Evolutionary conservation across 2,888 invertebrate genomes (phyloP).

Genomic region (Sicus ferrugineus): DNA sequence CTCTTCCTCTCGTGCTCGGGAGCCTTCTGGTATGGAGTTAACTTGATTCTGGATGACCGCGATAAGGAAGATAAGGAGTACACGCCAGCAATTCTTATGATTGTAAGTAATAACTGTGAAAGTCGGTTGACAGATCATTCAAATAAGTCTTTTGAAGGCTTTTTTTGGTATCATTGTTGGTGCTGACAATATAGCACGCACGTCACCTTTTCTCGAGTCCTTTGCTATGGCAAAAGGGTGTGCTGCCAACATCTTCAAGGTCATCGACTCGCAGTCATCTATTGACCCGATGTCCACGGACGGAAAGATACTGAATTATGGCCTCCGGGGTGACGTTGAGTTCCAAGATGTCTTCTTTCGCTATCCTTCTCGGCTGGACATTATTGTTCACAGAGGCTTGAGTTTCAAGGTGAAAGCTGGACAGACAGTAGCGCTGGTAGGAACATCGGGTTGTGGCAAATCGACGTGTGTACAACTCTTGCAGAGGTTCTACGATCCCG

Average conservation of each 20-base stretch:
- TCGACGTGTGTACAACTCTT: slow-evolving; percentile 81
- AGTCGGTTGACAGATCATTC: background rate
- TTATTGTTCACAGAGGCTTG: slow-evolving; percentile 75
- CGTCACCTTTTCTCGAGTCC: slow-evolving; percentile 79
- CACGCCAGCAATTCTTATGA: slow-evolving; percentile 76
- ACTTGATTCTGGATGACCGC: slow-evolving; percentile 74
- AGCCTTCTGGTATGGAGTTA: slow-evolving; percentile 84
- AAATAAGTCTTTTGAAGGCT: slow-evolving; percentile 52
- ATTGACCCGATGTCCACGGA: slow-evolving; percentile 77
- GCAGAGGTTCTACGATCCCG: slow-evolving; percentile 79
- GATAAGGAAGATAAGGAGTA: slow-evolving; percentile 70
- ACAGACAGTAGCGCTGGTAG: slow-evolving; percentile 77
- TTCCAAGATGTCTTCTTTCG: slow-evolving; percentile 76
- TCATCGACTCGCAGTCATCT: slow-evolving; percentile 75
- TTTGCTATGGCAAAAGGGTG: slow-evolving; percentile 77
- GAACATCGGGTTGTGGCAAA: slow-evolving; percentile 82
- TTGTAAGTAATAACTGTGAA: slow-evolving; percentile 67
- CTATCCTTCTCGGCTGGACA: slow-evolving; percentile 80
- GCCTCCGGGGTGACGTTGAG: slow-evolving; percentile 73
- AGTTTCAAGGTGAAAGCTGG: slow-evolving; percentile 72
- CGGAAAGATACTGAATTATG: slow-evolving; percentile 70
- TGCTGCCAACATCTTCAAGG: slow-evolving; percentile 76
- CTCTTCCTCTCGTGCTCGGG: slow-evolving; percentile 79
- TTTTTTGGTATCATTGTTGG: slow-evolving; percentile 82
- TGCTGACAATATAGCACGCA: slow-evolving; percentile 79